Conservation (phyloP, 2,888 invertebrate species). For the Hypomecis atomaria region DNA sequence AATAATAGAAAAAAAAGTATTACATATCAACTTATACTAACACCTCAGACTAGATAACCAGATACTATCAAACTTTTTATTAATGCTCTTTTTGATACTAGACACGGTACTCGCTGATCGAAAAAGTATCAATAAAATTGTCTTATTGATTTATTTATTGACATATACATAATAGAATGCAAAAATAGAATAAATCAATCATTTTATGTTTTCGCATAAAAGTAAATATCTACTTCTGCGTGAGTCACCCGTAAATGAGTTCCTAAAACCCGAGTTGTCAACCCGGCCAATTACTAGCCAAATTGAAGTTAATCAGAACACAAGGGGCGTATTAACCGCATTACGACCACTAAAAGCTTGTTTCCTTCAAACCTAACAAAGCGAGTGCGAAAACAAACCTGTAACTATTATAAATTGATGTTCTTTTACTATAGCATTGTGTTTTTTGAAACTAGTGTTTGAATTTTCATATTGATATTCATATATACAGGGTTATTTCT, state of each 20-base stretch:
- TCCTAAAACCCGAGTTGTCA: not conserved
- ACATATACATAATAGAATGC: too few species aligned
- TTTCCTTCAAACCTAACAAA: constrained; percentile 19
- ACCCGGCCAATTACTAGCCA: not conserved
- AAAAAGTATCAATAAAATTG: not conserved
- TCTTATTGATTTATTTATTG: too few species aligned
- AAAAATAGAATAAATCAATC: too few species aligned
- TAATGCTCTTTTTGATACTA: not conserved
- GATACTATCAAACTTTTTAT: too few species aligned
- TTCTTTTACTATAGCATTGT: not conserved
- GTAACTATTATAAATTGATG: constrained; percentile 2
- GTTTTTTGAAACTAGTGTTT: too few species aligned
- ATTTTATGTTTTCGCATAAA: too few species aligned
- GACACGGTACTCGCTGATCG: not conserved
- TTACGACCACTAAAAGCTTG: constrained; percentile 13
- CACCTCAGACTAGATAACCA: too few species aligned
- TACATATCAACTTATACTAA: too few species aligned
- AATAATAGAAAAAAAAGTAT: not conserved
- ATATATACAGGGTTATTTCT: too few species aligned
- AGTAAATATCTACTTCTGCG: not conserved
- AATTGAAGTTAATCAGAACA: constrained; percentile 12
- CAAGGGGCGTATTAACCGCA: constrained; percentile 8
- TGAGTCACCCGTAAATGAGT: not conserved
- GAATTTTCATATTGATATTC: too few species aligned
- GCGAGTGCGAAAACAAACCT: constrained; percentile 14